A percentile compares a stretch with the other conserved stretches of the same genome.
Evolutionary conservation across 2,888 invertebrate species (phyloP).

Genomic region (Phyllotreta cruciferae): DNA sequence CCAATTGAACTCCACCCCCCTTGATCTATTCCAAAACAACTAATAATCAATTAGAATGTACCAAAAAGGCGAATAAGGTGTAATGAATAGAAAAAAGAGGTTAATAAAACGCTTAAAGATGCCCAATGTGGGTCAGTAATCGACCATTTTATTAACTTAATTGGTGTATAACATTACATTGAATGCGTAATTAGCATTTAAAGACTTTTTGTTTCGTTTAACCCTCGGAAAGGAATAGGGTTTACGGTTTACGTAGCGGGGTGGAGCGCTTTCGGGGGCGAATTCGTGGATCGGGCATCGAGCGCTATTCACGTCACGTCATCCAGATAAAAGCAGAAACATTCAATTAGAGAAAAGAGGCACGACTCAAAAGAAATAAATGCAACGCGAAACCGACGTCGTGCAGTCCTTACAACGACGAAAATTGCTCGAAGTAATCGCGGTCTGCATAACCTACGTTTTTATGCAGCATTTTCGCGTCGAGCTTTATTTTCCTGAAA

Average conservation of each 20-base stretch:
- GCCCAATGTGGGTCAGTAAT: too few relatives aligned
- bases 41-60: too few relatives aligned
- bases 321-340: slow-evolving; percentile 18
- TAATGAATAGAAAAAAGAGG: too few relatives aligned
- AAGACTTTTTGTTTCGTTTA: too few relatives aligned
- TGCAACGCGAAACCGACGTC: slow-evolving; percentile 4
- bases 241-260: neutral
- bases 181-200: too few relatives aligned
- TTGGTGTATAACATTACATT: too few relatives aligned
- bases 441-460: neutral
- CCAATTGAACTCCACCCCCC: too few relatives aligned
- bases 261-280: neutral
- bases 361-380: slow-evolving; percentile 21
- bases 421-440: neutral
- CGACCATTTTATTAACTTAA: too few relatives aligned
- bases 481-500: too few relatives aligned
- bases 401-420: neutral
- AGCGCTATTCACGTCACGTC: slow-evolving; percentile 15
- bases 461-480: neutral
- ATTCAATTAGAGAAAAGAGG: slow-evolving; percentile 25
- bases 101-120: too few relatives aligned
- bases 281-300: neutral
- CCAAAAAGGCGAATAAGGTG: too few relatives aligned
- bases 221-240: neutral
- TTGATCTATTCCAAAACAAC: too few relatives aligned